Evolutionary conservation across 1,140 invertebrate species (phyloP).

Genomic region (Coptotermes formosanus): DNA sequence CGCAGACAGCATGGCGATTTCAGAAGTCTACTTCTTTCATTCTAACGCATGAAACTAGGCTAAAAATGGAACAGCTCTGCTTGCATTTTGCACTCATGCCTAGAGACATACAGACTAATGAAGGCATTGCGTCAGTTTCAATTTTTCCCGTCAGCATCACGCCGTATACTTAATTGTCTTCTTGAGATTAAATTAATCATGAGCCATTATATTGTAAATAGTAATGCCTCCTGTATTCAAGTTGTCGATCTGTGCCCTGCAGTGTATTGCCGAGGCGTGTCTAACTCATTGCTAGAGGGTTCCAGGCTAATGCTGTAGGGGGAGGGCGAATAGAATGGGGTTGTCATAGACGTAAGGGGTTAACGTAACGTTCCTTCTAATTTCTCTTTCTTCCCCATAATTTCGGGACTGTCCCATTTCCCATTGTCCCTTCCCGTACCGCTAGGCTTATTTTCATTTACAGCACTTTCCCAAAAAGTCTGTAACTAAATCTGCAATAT

Average conservation of each 20-base stretch:
- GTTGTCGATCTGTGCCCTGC: neutral
- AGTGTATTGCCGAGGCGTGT: neutral
- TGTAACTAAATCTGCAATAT: no score
- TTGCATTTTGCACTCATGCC: no score
- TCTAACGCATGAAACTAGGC: no score
- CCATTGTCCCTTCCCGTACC: neutral
- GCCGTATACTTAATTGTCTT: neutral
- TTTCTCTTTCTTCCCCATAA: neutral
- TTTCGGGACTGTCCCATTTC: neutral
- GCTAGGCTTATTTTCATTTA: neutral
- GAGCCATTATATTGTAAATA: neutral
- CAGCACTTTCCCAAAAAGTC: neutral
- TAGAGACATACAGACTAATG: no score
- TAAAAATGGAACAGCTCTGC: no score
- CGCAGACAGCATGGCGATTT: no score
- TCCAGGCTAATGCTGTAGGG: neutral
- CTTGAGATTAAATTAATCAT: constrained; percentile 3
- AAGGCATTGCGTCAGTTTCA: no score
- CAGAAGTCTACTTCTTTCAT: no score
- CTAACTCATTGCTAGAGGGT: constrained; percentile 6
- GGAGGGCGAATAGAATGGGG: neutral
- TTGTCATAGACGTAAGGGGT: neutral
- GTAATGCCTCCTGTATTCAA: neutral
- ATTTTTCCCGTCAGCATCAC: no score
- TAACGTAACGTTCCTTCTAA: neutral